These are phyloP conservation scores for Oreochromis tanganicae DNA, from an alignment of 2,113 vertebrate genomes.

Conservation along the genomic window DNA sequence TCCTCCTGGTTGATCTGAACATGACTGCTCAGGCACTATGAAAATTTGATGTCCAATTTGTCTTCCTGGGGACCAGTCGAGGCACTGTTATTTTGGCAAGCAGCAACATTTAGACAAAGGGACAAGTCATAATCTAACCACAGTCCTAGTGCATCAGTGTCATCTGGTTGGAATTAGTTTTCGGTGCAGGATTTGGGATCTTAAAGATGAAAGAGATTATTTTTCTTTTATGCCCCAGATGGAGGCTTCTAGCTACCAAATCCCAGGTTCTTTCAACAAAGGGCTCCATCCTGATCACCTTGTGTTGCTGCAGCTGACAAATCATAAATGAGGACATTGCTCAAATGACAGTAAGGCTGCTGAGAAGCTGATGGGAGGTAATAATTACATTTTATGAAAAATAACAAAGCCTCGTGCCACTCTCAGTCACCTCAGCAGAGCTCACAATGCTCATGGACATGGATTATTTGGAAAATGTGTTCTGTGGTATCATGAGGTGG, in stretches of 20 bases:
- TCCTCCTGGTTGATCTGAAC: background rate
- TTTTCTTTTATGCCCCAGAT: background rate
- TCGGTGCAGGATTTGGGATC: background rate
- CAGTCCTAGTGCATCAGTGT: background rate
- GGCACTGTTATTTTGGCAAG: background rate
- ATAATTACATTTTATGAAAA: background rate
- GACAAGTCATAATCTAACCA: background rate
- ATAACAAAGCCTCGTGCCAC: background rate
- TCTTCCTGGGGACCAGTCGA: background rate
- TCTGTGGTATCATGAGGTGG: background rate
- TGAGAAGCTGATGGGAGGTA: background rate
- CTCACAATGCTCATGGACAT: background rate
- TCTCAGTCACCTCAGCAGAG: background rate
- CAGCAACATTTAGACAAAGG: background rate
- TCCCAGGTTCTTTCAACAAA: background rate
- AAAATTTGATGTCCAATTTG: conserved; percentile 14
- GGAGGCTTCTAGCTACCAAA: background rate
- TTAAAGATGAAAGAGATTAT: background rate
- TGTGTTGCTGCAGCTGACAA: background rate
- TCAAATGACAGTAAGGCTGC: background rate
- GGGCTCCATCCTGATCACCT: background rate
- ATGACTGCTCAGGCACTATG: background rate
- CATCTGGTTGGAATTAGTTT: background rate
- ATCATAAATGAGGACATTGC: background rate
- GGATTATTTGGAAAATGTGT: background rate